phyloP scores from a whole-genome alignment of 1,140 invertebrate species.

The Caerostris extrusa region DNA sequence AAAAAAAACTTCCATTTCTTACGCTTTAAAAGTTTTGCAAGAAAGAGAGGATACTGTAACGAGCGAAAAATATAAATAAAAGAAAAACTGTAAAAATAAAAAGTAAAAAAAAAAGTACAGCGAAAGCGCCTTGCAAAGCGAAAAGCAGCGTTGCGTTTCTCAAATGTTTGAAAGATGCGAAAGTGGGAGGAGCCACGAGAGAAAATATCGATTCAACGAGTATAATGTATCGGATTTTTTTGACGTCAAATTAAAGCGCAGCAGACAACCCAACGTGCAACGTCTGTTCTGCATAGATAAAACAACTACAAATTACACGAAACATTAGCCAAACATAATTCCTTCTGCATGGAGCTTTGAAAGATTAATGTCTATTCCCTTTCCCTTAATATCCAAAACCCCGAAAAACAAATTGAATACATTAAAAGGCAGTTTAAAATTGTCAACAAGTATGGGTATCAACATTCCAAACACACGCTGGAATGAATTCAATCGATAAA shows the following conservation, averaged over 20 bases:
- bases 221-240: slow-evolving; percentile 76
- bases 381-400: slow-evolving; percentile 12
- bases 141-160: slow-evolving; percentile 63
- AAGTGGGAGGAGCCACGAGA: slow-evolving; percentile 55
- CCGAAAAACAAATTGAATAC: slow-evolving; percentile 68
- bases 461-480: slow-evolving; percentile 65
- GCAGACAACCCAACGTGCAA: slow-evolving; percentile 47
- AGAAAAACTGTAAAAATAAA: slow-evolving; percentile 34
- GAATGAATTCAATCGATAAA: slow-evolving; percentile 56
- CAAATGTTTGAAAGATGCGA: slow-evolving; percentile 76
- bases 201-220: slow-evolving; percentile 69
- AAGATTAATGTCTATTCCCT: slow-evolving; percentile 63
- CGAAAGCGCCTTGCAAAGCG: slow-evolving; percentile 56
- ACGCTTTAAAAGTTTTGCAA: slow-evolving; percentile 63
- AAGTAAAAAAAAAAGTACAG: slow-evolving; percentile 34
- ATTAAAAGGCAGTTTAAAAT: slow-evolving; percentile 73
- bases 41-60: slow-evolving; percentile 53
- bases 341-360: background rate
- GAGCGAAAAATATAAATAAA: slow-evolving; percentile 67
- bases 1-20: slow-evolving; percentile 54
- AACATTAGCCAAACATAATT: slow-evolving; percentile 72
- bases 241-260: slow-evolving; percentile 75
- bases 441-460: slow-evolving; percentile 75
- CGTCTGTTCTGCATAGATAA: slow-evolving; percentile 72
- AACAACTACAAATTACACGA: slow-evolving; percentile 76